phyloP scores from a whole-genome alignment of 2,888 invertebrate species.

The Nemotelus pantherinus region DNA sequence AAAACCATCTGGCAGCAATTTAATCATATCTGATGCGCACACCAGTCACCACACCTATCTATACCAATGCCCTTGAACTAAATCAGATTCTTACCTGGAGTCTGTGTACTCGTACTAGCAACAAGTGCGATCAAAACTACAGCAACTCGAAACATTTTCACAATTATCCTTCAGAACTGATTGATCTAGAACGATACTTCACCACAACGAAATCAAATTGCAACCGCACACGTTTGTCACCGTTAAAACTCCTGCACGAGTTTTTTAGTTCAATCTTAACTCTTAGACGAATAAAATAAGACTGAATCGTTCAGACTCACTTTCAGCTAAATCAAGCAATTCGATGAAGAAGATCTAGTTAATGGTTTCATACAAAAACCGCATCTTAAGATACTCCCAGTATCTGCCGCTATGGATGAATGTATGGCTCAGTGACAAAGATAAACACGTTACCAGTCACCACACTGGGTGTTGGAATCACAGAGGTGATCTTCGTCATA shows the following conservation, averaged over 20 bases:
- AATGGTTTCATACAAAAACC: too few relatives aligned
- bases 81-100: not conserved
- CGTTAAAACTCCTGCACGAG: not conserved
- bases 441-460: too few relatives aligned
- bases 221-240: not conserved
- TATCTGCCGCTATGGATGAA: too few relatives aligned
- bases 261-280: not conserved
- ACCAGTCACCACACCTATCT: too few relatives aligned
- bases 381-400: too few relatives aligned
- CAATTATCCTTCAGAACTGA: not conserved
- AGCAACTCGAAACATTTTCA: slow-evolving; percentile 29
- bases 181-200: not conserved
- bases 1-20: too few relatives aligned
- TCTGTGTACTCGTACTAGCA: slow-evolving; percentile 10
- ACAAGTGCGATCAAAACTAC: slow-evolving; percentile 21
- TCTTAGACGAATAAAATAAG: slow-evolving; percentile 26
- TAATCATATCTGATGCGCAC: too few relatives aligned
- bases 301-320: slow-evolving; percentile 18
- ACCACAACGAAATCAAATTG: not conserved
- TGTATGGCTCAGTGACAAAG: too few relatives aligned
- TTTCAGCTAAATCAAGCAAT: not conserved
- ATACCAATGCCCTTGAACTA: too few relatives aligned
- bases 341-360: too few relatives aligned
- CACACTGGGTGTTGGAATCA: not conserved
- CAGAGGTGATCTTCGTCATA: slow-evolving; percentile 9